Evolutionary conservation across 2,113 vertebrate species (phyloP).

Genomic region (Plotosus lineatus): DNA sequence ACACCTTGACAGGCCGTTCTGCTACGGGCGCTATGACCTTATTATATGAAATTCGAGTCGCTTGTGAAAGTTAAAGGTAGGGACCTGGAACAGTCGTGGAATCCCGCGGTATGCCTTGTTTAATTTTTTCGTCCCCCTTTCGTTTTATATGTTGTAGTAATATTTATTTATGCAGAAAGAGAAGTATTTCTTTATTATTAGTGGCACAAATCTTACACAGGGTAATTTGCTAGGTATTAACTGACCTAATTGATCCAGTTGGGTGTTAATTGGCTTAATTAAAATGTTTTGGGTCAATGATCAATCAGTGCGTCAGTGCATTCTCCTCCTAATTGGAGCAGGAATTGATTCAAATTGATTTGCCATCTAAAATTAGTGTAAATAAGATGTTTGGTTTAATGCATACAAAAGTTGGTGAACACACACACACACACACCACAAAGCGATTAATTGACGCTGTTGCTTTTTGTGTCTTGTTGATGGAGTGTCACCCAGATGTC

Average conservation of each 20-base stretch:
- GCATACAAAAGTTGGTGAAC: constrained; percentile 3
- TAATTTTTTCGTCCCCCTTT: constrained; percentile 55
- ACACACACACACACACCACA: background rate
- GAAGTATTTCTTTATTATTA: background rate
- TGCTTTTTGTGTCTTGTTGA: background rate
- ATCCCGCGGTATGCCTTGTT: constrained; percentile 47
- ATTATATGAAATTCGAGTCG: constrained; percentile 66
- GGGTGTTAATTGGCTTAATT: constrained; percentile 30
- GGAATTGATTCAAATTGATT: constrained; percentile 48
- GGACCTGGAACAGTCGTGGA: constrained; percentile 53
- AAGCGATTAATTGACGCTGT: background rate
- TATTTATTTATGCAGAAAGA: background rate
- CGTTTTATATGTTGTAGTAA: background rate
- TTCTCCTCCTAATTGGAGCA: constrained; percentile 57
- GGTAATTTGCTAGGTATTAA: constrained; percentile 7
- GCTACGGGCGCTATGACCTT: constrained; percentile 59
- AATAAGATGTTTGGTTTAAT: constrained; percentile 23
- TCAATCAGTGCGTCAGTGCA: constrained; percentile 35
- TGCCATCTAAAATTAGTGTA: constrained; percentile 9
- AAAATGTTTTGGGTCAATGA: constrained; percentile 36
- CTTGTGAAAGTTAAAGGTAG: constrained; percentile 57
- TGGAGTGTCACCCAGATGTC: too few relatives aligned
- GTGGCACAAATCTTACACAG: background rate
- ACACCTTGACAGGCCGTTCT: constrained; percentile 58
- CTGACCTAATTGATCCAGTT: constrained; percentile 29